Base-by-base conservation (phyloP, 1,140 invertebrate genomes). In the Drosophila ogumai region DNA sequence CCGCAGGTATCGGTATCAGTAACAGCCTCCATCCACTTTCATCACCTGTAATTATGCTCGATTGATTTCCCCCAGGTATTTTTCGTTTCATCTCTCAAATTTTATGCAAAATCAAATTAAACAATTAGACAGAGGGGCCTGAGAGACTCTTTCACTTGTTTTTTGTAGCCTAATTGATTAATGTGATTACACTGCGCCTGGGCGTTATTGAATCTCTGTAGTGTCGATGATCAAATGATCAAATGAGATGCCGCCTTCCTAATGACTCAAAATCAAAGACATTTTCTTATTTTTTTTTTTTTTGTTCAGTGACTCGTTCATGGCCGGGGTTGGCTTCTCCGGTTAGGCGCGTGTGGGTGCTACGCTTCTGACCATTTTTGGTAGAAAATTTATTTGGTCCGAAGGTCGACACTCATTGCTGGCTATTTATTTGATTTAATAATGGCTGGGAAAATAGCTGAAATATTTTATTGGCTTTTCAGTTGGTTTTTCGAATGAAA, bases 101-200 rank as follows among this genome's bases (percentile, higher is more conserved):
- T 87, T 61, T 64, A 69, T 76, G 71, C 75, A 82, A 87, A 87
- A 87, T 87, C 79, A 47, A 82, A 82, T 87, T 77, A 82, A 77
- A 87, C 87, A 79, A 87, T 87, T 87, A 79, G 60, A 66, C 44
- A 47, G 58, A 81, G 58, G 78, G 25, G 40, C 36, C 56, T 60
- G 41, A 55, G 50, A 55, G 15, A 13, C 43, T 22, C 17, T 4
- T 31, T 31, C 32, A 34, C 38, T 36, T 9, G 15, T 43, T 38
- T 65, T 74, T 71, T 63, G 12, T 10, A 49, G 60, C 56, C 78
- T 86, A 87, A 86, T 86, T 86, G 82, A 86, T 86, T 86, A 68
- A 86, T 63, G 75, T 79, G 75, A 86, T 86, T 86, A 76, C 75
- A 75, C 75, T 72, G 82, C 58, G 79, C 60, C 50, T 28, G 54